Base-by-base conservation (phyloP, 2,888 invertebrate genomes). In the Ctenicera cuprea region DNA sequence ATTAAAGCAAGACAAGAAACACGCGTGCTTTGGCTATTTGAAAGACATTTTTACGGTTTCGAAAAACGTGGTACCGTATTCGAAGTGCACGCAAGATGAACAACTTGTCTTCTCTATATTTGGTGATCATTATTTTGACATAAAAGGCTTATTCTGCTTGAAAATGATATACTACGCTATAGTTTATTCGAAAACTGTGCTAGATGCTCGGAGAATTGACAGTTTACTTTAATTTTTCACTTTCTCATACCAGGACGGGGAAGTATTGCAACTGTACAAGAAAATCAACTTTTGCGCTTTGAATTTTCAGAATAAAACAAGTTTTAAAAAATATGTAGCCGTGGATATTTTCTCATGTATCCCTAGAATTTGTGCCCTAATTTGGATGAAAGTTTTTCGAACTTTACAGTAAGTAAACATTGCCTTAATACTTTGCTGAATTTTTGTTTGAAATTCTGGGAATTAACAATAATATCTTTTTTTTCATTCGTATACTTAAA, bases 41-140 rank as follows among this genome's bases (percentile, higher is more conserved):
- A 41, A 54, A 43, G 45, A 45, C 43, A 62, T 62, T 62, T 38
- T 41, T 45, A 64, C 14, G 52, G 64, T 71, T 37, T 37, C 54
- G 57, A 71, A 71, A 71, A 71, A 64, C 26, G 14, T 57, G 45
- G 71, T 57, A 57, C 71, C 71, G 14, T 71, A 63, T 71, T 71
- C 57, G 71, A 71, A 71, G 45, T 45, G 52, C 20, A 45, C 33
- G 22, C 59, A 68, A 67, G 63, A 71, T 59, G 69, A 64, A 50
- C 59, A 69, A 65, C 74, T 74, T 45, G 74, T 71, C 63, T 41
- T 67, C 45, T 45, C 74, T 74, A 74, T 74, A 74, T 74, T 74
- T 70, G 74, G 74, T 41, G 66, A 63, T 74, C 74, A 74, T 74
- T 74, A 74, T 64, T 67, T 43, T 62, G 71, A 71, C 74, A 68